Evolutionary conservation across 2,797 vertebrate genomes (phyloP).

Genomic region (Phaenicophaeus curvirostris): DNA sequence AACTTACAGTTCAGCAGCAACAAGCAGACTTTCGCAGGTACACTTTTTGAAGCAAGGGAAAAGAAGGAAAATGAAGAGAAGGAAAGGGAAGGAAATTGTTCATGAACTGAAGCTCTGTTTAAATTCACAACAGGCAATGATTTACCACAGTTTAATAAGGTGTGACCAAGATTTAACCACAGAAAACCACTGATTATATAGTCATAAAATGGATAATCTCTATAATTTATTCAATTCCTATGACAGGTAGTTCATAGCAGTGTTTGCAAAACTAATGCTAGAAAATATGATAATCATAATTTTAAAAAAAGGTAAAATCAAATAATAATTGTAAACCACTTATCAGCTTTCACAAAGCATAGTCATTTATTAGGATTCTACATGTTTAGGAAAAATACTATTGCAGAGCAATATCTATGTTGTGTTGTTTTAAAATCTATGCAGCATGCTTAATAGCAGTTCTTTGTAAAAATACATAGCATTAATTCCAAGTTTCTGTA

Average conservation of each 20-base stretch:
- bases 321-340: background rate
- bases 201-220: background rate
- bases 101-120: background rate
- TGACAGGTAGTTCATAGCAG: background rate
- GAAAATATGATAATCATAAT: background rate
- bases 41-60: background rate
- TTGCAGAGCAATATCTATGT: background rate
- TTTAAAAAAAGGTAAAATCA: background rate
- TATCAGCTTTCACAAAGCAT: background rate
- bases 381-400: background rate
- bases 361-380: background rate
- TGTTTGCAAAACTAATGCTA: background rate
- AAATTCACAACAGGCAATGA: background rate
- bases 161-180: background rate
- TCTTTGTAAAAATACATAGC: slow-evolving; percentile 51
- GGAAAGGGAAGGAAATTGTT: background rate
- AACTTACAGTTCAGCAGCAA: background rate
- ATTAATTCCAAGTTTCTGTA: slow-evolving; percentile 62
- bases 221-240: background rate
- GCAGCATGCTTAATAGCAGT: slow-evolving; percentile 48
- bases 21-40: background rate
- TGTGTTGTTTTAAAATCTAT: slow-evolving; percentile 23
- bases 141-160: background rate
- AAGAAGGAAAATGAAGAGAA: background rate
- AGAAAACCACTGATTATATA: background rate